A percentile compares a stretch with the other conserved stretches of the same genome.
Evolutionary conservation across 2,113 vertebrate species (phyloP).

Genomic region (Neotoma lepida): DNA sequence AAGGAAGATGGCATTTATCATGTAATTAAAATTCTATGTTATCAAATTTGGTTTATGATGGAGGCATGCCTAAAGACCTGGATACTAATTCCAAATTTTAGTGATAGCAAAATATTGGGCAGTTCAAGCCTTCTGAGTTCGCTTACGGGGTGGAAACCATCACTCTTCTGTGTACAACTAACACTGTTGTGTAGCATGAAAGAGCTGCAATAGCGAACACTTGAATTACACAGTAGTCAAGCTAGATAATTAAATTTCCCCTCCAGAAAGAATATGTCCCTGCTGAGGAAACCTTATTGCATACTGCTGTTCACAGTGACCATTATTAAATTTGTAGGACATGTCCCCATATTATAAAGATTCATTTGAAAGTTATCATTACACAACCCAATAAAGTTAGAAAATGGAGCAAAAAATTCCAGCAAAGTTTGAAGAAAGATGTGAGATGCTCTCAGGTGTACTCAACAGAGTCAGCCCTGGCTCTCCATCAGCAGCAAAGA

Average conservation of each 20-base stretch:
- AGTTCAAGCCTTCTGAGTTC: slow-evolving; percentile 29
- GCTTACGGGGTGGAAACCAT: slow-evolving; percentile 17
- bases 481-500: slow-evolving; percentile 34
- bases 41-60: slow-evolving; percentile 3
- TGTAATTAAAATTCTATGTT: slow-evolving; percentile 47
- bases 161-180: slow-evolving; percentile 55
- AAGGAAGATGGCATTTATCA: slow-evolving; percentile 8
- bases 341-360: slow-evolving; percentile 72
- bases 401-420: slow-evolving; percentile 37
- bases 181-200: slow-evolving; percentile 60
- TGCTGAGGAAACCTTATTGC: slow-evolving; percentile 77
- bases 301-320: slow-evolving; percentile 73
- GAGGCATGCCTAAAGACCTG: slow-evolving; percentile 41
- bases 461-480: slow-evolving; percentile 5
- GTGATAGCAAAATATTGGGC: slow-evolving; percentile 13
- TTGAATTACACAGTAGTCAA: slow-evolving; percentile 81
- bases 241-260: slow-evolving; percentile 79
- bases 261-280: slow-evolving; percentile 79
- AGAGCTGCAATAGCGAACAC: slow-evolving; percentile 39
- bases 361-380: slow-evolving; percentile 77
- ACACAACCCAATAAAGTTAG: slow-evolving; percentile 61
- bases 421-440: slow-evolving; percentile 50
- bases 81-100: slow-evolving; percentile 63
- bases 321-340: slow-evolving; percentile 81
- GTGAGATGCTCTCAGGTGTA: slow-evolving; percentile 43